Percentiles rank a stretch among this genome's conserved stretches.
Evolutionary conservation across 2,797 vertebrate genomes (phyloP).

Genomic region (Aotus griseimembra): DNA sequence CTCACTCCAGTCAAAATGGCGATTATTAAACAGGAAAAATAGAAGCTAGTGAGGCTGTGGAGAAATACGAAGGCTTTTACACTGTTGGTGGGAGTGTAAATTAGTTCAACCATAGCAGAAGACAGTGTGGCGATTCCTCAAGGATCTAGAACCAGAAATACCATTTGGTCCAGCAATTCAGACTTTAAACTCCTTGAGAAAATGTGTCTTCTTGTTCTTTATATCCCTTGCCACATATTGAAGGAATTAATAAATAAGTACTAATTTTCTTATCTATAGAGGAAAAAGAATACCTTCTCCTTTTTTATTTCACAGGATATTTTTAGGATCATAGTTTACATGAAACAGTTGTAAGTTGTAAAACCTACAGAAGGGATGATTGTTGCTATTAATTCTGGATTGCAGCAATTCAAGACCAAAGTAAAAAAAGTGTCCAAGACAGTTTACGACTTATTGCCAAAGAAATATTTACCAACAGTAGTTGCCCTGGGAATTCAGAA

Average conservation of each 20-base stretch:
- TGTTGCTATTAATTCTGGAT: background rate
- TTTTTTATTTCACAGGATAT: background rate
- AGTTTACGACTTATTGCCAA: constrained; percentile 32
- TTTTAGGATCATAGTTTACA: background rate
- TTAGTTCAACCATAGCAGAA: no score
- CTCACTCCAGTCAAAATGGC: no score
- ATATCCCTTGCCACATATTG: background rate
- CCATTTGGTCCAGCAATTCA: background rate
- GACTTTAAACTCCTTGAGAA: background rate
- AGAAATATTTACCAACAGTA: constrained; percentile 41
- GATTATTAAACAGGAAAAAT: no score
- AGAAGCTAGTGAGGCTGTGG: no score
- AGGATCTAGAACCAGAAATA: no score
- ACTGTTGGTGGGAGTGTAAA: no score
- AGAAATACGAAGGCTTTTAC: no score
- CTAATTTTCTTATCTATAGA: background rate
- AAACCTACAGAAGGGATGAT: background rate
- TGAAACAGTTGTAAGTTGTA: background rate
- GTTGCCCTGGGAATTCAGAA: background rate
- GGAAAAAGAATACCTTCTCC: background rate
- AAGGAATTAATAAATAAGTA: background rate
- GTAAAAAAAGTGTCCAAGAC: background rate
- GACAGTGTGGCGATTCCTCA: no score
- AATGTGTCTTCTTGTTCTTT: background rate
- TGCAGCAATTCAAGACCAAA: constrained; percentile 27